Evolutionary conservation across 2,888 invertebrate genomes (phyloP).

Genomic region (Strigamia crassipes): DNA sequence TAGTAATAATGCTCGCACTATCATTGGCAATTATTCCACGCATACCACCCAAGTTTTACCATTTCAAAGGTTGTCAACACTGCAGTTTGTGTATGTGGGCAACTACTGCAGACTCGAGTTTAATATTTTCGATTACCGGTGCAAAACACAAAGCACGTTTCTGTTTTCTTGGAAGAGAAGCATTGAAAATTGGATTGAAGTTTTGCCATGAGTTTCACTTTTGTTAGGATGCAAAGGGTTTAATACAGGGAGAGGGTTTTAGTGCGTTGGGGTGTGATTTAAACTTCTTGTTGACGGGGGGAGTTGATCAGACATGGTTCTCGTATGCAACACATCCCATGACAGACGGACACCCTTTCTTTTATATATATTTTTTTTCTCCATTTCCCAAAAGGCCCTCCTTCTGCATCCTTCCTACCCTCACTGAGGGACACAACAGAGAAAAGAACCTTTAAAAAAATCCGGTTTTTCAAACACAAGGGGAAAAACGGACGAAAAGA

Average conservation of each 20-base stretch:
- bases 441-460: conserved; percentile 42
- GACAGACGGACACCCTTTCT: conserved; percentile 40
- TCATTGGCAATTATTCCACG: too few relatives aligned
- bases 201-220: background rate
- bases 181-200: background rate
- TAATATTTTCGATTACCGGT: too few relatives aligned
- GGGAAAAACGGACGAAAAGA: conserved; percentile 41
- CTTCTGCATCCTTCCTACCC: conserved; percentile 40
- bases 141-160: too few relatives aligned
- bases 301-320: conserved; percentile 42
- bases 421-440: conserved; percentile 39
- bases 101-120: too few relatives aligned
- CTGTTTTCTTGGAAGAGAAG: background rate
- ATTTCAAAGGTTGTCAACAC: too few relatives aligned
- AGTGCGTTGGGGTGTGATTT: conserved; percentile 27
- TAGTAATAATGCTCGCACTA: too few relatives aligned
- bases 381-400: conserved; percentile 30
- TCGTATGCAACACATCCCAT: conserved; percentile 40
- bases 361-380: conserved; percentile 27
- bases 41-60: too few relatives aligned
- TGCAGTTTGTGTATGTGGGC: too few relatives aligned
- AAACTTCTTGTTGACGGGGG: conserved; percentile 35
- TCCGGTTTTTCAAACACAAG: conserved; percentile 40
- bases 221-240: background rate
- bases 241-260: conserved; percentile 23